Evolutionary conservation across 2,888 invertebrate species (phyloP), one percentile per base, ranked within the genome.

Genomic region (Lumbricus terrestris): DNA sequence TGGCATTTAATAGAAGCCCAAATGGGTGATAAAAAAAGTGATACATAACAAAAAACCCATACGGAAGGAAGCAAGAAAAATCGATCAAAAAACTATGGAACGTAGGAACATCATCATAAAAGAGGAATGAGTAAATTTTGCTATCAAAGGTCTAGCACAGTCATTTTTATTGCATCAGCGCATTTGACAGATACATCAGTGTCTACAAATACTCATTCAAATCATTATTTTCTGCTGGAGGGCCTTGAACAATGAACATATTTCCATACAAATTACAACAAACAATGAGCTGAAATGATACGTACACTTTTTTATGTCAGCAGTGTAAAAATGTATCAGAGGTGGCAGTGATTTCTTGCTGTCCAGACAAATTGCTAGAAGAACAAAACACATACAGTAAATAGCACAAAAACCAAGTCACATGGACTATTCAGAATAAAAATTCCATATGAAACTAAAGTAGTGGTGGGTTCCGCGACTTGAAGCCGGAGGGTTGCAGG

Each of bases 221-320:
- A 29, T 29, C n/a, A 69, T 11, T 69, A 69, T 11, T 69, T 29
- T n/a, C n/a, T 69, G 69, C 16, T 5, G 1, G 16, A n/a, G n/a
- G 29, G 29, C 4, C 29, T 15, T 3, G 29, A 69, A 3, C n/a
- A 16, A 15, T 69, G 13, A 8, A 1, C 3, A 1, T 1, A 11
- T 69, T 8, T n/a, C 8, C 69, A 69, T 3, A 16, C 29, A 69
- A 69, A 11, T n/a, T n/a, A 69, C 69, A 69, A n/a, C 8, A n/a
- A 23, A 23, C 8, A 6, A 69, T 69, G 69, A 69, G n/a, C 8
- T n/a, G n/a, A n/a, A 69, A 85, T 35, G 18, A 85, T 37, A 85
- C 85, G 23, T 85, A 85, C 85, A 85, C 85, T 85, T 85, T 35
- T 85, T 85, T 85, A 85, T 85, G 35, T 85, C 85, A 35, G 85